Percentiles rank a stretch among this genome's conserved stretches.
These are phyloP conservation scores for Torymus aiolomorphi DNA, from an alignment of 2,888 invertebrate species.

Conservation along the genomic window DNA sequence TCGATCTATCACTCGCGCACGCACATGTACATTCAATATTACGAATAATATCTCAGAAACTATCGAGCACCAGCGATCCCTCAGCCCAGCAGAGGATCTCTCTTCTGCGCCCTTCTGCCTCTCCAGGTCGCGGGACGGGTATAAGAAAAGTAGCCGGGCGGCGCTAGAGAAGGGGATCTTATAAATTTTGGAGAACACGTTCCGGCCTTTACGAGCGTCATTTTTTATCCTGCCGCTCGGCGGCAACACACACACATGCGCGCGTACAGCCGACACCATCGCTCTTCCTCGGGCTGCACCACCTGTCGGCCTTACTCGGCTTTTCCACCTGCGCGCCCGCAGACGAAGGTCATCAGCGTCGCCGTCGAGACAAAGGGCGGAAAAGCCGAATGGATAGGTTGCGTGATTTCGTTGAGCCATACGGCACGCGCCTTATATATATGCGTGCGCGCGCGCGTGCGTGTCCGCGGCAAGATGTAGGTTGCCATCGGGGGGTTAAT, in stretches of 20 bases:
- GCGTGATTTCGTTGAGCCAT: conserved; percentile 17
- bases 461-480: not conserved
- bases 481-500: conserved; percentile 25
- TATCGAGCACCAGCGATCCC: conserved; percentile 4
- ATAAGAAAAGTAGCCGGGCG: not conserved
- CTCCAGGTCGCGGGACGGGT: not conserved
- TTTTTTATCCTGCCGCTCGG: conserved; percentile 44
- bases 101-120: no score
- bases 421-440: conserved; percentile 7
- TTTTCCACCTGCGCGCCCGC: conserved; percentile 53
- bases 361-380: conserved; percentile 5
- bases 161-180: conserved; percentile 34
- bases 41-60: no score
- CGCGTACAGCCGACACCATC: conserved; percentile 5
- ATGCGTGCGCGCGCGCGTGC: not conserved
- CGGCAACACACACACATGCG: not conserved
- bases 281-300: conserved; percentile 51
- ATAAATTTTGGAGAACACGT: conserved; percentile 56
- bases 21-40: no score
- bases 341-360: conserved; percentile 24
- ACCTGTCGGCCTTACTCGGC: conserved; percentile 62
- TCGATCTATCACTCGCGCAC: not conserved
- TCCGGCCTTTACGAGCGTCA: conserved; percentile 51
- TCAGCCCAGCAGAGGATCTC: no score
- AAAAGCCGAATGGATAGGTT: conserved; percentile 15